Base-by-base conservation (phyloP, 2,888 invertebrate species). In the Chrysolina haemoptera region DNA sequence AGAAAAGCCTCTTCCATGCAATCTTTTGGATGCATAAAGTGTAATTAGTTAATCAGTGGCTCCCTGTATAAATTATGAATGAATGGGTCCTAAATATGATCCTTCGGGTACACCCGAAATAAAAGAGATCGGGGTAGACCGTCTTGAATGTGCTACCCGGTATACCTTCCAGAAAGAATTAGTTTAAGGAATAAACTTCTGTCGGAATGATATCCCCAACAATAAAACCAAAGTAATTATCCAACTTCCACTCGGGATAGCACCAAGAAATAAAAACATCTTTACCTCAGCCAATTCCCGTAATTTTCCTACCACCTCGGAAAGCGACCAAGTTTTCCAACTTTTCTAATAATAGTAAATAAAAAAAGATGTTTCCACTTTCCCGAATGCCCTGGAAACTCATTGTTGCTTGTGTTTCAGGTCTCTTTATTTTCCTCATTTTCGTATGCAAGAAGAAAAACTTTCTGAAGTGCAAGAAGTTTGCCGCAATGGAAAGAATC, bases 391-490 rank as follows among this genome's bases (percentile, higher is more conserved):
- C 40, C 35, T 18, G 3, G 62, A 14, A 40, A 64, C 43, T 43
- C 63, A 41, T 68, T 18, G 22, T 55, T 40, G 27, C 40, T 43
- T 59, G 67, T 72, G 76, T 84, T 81, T 69, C 64, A 85, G 85
- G 85, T 50, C 67, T 94, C 22, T 90, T 92, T 80, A 94, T 95
- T 73, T 94, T 95, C 85, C 87, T 92, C 63, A 92, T 95, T 68
- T 92, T 94, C 76, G 92, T 94, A 11, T 89, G 93, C 80, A 95
- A 95, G 84, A 90, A 89, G 22, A 92, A 92, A 80, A 90, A 94
- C 89, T 67, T 74, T n/a, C 62, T 76, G 53, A 90, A 92, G 27
- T 88, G 93, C 71, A 88, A 89, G 78, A 89, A 89, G 76, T 90
- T 91, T 78, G 85, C 92, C 1, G 68, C 78, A 3, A 27, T 80